Conservation (phyloP, 2,113 vertebrate species). For the Lanius collurio region DNA sequence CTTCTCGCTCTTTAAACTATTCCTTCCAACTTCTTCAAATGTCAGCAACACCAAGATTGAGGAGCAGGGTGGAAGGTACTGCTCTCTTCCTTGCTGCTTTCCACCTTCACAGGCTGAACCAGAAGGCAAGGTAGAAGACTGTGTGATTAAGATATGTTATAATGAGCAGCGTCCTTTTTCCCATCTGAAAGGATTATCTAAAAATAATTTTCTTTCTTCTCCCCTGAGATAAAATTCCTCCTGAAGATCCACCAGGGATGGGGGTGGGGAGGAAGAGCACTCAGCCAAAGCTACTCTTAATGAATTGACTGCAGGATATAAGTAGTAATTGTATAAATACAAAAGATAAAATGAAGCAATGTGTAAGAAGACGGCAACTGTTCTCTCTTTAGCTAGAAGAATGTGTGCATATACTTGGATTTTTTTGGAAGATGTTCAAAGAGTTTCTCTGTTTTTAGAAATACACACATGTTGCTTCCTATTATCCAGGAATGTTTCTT, state of each 20-base stretch:
- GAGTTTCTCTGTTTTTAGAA: slow-evolving; percentile 41
- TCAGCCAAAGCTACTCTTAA: neutral
- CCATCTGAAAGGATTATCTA: neutral
- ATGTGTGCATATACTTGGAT: neutral
- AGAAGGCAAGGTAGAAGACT: neutral
- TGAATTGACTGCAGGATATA: neutral
- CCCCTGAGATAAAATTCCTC: neutral
- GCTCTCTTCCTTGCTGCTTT: neutral
- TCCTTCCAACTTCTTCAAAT: neutral
- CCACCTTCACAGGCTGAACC: neutral
- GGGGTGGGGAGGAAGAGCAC: neutral
- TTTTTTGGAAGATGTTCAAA: slow-evolving; percentile 63
- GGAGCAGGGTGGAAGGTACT: neutral
- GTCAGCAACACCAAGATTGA: neutral
- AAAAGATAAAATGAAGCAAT: neutral
- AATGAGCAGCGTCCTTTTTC: neutral
- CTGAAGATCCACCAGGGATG: neutral
- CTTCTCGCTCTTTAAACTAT: fast-evolving
- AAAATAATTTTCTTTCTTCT: neutral
- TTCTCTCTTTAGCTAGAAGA: slow-evolving; percentile 5
- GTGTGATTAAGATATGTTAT: neutral
- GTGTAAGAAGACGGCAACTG: neutral
- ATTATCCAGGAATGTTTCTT: slow-evolving; percentile 68
- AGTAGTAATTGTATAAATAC: neutral
- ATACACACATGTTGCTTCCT: slow-evolving; percentile 50